Percentiles rank a stretch among this genome's conserved stretches.
These are phyloP conservation scores for Cosmia pyralina DNA, from an alignment of 2,888 invertebrate species.

Conservation along the genomic window DNA sequence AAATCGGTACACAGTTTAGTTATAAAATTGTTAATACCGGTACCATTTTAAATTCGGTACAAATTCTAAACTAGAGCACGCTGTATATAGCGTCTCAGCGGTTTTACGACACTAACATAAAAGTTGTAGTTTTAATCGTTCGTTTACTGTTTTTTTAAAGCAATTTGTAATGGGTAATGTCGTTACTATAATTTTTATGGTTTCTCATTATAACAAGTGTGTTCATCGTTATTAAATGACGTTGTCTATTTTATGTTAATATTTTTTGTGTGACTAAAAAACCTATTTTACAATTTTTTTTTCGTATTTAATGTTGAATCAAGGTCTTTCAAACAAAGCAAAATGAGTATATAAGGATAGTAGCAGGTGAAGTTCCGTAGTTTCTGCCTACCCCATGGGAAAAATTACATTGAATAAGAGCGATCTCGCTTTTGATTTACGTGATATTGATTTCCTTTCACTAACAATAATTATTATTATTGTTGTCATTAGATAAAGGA, in stretches of 20 bases:
- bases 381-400: too few species aligned
- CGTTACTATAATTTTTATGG: slow-evolving; percentile 43
- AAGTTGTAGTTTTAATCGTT: slow-evolving; percentile 61
- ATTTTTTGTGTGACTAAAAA: not conserved
- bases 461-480: not conserved
- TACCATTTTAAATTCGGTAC: slow-evolving; percentile 33
- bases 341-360: too few species aligned
- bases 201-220: slow-evolving; percentile 32
- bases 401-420: not conserved
- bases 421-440: not conserved
- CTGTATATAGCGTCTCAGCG: slow-evolving; percentile 34
- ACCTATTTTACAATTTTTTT: not conserved
- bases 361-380: too few species aligned
- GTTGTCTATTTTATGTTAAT: not conserved
- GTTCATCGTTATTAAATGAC: slow-evolving; percentile 10
- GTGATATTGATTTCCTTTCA: not conserved
- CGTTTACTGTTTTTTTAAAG: slow-evolving; percentile 51
- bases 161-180: slow-evolving; percentile 39
- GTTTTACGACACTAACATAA: slow-evolving; percentile 60
- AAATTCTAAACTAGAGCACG: slow-evolving; percentile 35
- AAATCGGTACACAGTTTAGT: slow-evolving; percentile 17
- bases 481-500: not conserved
- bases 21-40: slow-evolving; percentile 35
- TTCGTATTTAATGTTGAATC: not conserved
- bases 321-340: not conserved